Evolutionary conservation across 2,113 vertebrate species (phyloP).

Genomic region (Dinomys branickii): DNA sequence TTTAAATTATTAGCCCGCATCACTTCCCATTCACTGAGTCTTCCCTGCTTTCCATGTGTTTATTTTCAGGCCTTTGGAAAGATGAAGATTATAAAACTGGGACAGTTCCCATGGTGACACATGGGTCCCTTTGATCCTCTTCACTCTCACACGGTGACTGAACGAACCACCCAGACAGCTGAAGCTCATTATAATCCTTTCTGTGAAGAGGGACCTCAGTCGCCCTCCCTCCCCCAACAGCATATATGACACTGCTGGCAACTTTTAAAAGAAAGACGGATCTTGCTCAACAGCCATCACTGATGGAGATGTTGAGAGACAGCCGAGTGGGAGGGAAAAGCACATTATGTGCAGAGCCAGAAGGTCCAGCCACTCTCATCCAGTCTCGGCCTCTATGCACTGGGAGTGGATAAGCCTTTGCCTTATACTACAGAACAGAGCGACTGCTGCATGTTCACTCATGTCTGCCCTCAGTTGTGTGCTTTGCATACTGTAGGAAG

Average conservation of each 20-base stretch:
- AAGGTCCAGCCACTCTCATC: not conserved
- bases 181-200: slow-evolving; percentile 74
- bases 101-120: slow-evolving; percentile 78
- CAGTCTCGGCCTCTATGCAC: not conserved
- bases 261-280: slow-evolving; percentile 60
- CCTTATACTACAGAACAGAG: not conserved
- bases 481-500: not conserved
- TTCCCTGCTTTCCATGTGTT: slow-evolving; percentile 72
- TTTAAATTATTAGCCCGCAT: slow-evolving; percentile 61
- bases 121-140: slow-evolving; percentile 73
- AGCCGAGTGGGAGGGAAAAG: not conserved
- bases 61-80: slow-evolving; percentile 73
- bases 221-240: slow-evolving; percentile 39
- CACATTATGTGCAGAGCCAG: not conserved
- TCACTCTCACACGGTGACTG: slow-evolving; percentile 54
- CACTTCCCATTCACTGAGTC: slow-evolving; percentile 56
- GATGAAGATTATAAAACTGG: slow-evolving; percentile 71
- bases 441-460: not conserved
- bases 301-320: not conserved
- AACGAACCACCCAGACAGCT: slow-evolving; percentile 75
- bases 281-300: not conserved
- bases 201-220: slow-evolving; percentile 65
- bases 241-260: slow-evolving; percentile 46
- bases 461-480: not conserved
- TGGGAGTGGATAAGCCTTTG: not conserved